phyloP scores from a whole-genome alignment of 2,888 invertebrate species.

The Terebella lapidaria region DNA sequence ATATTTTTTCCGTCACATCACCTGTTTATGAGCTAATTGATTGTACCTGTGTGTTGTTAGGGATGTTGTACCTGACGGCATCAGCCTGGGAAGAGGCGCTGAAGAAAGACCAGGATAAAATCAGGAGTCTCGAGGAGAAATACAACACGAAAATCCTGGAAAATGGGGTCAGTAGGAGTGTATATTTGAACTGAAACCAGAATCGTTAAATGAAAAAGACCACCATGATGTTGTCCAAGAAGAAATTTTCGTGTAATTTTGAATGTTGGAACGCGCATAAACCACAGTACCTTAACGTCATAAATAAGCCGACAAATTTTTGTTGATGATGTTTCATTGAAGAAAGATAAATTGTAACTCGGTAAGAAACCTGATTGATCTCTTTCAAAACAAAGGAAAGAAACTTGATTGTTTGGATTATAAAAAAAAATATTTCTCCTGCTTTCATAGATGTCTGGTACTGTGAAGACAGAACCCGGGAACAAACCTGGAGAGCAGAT shows the following conservation, averaged over 20 bases:
- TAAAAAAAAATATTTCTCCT: background rate
- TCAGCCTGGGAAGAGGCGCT: slow-evolving; percentile 24
- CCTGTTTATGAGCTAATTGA: too few species aligned
- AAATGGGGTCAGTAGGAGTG: slow-evolving; percentile 24
- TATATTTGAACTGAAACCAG: background rate
- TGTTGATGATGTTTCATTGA: too few species aligned
- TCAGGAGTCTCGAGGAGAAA: slow-evolving; percentile 27
- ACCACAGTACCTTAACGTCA: too few species aligned
- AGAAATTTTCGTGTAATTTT: too few species aligned
- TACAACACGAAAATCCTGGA: slow-evolving; percentile 28
- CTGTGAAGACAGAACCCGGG: slow-evolving; percentile 21
- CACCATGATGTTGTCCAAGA: too few species aligned
- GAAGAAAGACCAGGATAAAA: slow-evolving; percentile 25
- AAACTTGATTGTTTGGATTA: background rate
- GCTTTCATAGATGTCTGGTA: slow-evolving; percentile 20
- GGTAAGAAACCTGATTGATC: too few species aligned
- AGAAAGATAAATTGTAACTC: too few species aligned
- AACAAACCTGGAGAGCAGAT: slow-evolving; percentile 26
- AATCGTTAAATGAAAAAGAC: too few species aligned
- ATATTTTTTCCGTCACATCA: too few species aligned
- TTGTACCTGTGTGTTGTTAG: too few species aligned
- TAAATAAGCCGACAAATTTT: too few species aligned
- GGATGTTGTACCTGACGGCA: slow-evolving; percentile 21
- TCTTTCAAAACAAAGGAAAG: background rate
- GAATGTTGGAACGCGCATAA: too few species aligned